Evolutionary conservation across 2,113 vertebrate genomes (phyloP), one percentile per base, ranked within the genome.

Genomic region (Cochlearius cochlearius): DNA sequence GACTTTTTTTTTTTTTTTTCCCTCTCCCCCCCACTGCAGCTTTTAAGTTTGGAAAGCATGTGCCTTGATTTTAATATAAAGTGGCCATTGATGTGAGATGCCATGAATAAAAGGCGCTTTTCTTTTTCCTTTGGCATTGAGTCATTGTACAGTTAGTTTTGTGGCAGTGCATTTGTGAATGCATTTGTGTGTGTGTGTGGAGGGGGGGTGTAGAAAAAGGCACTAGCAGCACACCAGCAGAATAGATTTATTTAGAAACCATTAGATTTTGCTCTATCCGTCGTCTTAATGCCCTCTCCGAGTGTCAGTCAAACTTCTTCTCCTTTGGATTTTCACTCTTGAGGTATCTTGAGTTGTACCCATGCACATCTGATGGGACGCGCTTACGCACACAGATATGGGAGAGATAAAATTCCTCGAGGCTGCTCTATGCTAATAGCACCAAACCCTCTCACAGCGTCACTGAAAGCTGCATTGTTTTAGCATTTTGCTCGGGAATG

Each of bases 21-120:
- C 17, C 38, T 34, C 30, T 36, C 13, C 59, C 49, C 71, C 4
- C 27, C 25, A 19, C 68, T 68, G 58, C 68, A 92, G 81, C 91
- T 92, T 90, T 90, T 77, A 96, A 95, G 87, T 96, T 96, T 78
- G 89, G 91, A 75, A 85, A 95, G 91, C 94, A 92, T 95, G 94
- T 96, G 95, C 94, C 94, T 96, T 58, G 59, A 91, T 96, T 95
- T 94, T 90, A 50, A 95, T 86, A 97, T 91, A 97, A 97, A 96
- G 94, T 96, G 38, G 66, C 93, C 87, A 96, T 96, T 96, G 95
- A 96, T 94, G 93, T 67, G 91, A 53, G 81, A 91, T 86, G 77
- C 91, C 32, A 0, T 5, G 52, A 45, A 95, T 97, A 96, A 97
- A 97, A 92, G 86, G 87, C 36, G 76, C 96, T 96, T 97, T 96